Evolutionary conservation across 2,797 vertebrate species (phyloP).

Genomic region (Otolemur crassicaudatus): DNA sequence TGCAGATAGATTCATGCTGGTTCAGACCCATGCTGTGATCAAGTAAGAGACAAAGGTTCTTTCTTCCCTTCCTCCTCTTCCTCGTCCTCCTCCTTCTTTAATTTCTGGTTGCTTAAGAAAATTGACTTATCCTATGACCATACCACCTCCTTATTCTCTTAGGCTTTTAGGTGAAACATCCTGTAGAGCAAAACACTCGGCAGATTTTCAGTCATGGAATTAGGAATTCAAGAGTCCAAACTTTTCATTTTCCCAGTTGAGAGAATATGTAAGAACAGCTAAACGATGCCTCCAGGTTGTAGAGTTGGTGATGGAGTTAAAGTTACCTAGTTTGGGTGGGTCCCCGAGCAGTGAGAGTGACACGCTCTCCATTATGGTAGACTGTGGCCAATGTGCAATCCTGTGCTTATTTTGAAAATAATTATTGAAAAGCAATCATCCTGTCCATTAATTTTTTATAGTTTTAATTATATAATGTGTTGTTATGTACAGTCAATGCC

Average conservation of each 20-base stretch:
- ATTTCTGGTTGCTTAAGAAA: neutral
- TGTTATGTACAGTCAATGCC: neutral
- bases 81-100: fast-evolving
- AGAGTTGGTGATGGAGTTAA: neutral
- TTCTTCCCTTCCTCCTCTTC: neutral
- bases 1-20: neutral
- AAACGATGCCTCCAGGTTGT: neutral
- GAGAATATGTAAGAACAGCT: neutral
- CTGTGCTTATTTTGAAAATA: neutral
- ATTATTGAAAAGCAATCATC: neutral
- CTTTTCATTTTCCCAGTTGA: neutral
- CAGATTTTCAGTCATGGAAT: neutral
- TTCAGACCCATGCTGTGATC: neutral
- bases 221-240: neutral
- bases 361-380: neutral
- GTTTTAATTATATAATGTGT: neutral
- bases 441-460: neutral
- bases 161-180: neutral
- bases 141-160: neutral
- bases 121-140: neutral
- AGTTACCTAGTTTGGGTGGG: neutral
- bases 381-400: neutral
- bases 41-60: neutral
- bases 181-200: neutral
- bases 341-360: neutral